Percentiles rank a stretch among this genome's conserved stretches.
Evolutionary conservation across 2,797 vertebrate genomes (phyloP).

Genomic region (Sebastes steindachneri): DNA sequence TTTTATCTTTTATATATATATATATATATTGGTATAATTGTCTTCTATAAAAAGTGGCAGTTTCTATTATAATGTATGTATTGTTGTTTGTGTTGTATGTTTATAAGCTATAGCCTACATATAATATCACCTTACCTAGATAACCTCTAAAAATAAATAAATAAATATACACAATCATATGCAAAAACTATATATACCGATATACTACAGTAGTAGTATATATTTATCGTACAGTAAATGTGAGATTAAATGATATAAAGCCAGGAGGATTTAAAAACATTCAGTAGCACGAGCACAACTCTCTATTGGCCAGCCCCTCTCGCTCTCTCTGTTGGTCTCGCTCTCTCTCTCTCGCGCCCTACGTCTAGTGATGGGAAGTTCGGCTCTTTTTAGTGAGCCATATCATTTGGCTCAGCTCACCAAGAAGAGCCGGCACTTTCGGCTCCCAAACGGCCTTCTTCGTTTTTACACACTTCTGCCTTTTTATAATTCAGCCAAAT

Average conservation of each 20-base stretch:
- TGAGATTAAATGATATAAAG: neutral
- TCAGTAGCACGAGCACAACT: neutral
- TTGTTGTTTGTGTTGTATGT: no score
- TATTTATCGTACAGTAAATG: neutral
- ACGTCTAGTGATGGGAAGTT: neutral
- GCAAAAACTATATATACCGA: neutral
- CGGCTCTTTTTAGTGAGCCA: no score
- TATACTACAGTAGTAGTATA: neutral
- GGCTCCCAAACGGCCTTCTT: no score
- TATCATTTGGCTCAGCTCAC: no score
- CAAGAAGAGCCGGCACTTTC: no score
- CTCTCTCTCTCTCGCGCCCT: conserved; percentile 1
- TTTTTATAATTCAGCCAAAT: no score
- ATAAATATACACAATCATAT: no score
- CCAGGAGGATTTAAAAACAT: neutral
- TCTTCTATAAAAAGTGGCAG: no score
- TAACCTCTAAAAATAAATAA: neutral
- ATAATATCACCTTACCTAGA: neutral
- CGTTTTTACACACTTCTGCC: no score
- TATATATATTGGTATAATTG: no score
- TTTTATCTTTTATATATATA: no score
- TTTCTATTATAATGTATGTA: no score
- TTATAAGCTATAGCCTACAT: neutral
- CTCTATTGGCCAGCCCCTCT: neutral
- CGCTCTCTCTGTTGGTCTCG: neutral